Evolutionary conservation across 1,140 invertebrate species (phyloP), one percentile per base, ranked within the genome.

Genomic region (Mactra quadrangularis): DNA sequence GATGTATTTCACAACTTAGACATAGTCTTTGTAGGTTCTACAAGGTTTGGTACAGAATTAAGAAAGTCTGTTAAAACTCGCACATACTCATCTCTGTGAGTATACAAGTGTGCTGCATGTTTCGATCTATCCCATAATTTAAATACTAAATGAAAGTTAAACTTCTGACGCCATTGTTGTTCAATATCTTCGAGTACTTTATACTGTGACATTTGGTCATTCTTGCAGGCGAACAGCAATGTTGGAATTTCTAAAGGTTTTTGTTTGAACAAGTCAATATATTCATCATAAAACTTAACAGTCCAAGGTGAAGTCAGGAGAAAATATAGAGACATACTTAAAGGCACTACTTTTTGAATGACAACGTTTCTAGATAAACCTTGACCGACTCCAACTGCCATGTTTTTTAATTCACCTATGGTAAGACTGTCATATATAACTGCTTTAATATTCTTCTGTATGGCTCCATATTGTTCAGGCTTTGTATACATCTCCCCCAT

Each of bases 181-280:
- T 66, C 62, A 11, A 79, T 6, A 19, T 29, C 52, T 19, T 55
- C 50, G n/a, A 79, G 29, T 1, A 41, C 76, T 33, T 68, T 27
- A 38, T 57, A 55, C 27, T 68, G 19, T 22, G 76, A 79, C 62
- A 79, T 79, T 13, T 60, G 62, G 41, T 79, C 76, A 64, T 79
- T 79, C 31, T 55, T 35, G 35, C 76, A 79, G 13, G 31, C 50
- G 25, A 68, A 79, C 22, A 79, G 2, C 50, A 79, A n/a, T 25
- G 76, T 79, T 55, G 76, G 76, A 7, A 79, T 60, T 68, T 79
- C 29, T 1, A 79, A 31, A 27, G 76, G 76, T 45, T 68, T 79
- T 53, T 55, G 57, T 22, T 68, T 79, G 59, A 79, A 79, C 13
- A 79, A 13, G 22, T 50, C 50, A 31, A 79, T 45, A 52, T 68